phyloP scores from a whole-genome alignment of 2,113 vertebrate species.

The Gambusia affinis region DNA sequence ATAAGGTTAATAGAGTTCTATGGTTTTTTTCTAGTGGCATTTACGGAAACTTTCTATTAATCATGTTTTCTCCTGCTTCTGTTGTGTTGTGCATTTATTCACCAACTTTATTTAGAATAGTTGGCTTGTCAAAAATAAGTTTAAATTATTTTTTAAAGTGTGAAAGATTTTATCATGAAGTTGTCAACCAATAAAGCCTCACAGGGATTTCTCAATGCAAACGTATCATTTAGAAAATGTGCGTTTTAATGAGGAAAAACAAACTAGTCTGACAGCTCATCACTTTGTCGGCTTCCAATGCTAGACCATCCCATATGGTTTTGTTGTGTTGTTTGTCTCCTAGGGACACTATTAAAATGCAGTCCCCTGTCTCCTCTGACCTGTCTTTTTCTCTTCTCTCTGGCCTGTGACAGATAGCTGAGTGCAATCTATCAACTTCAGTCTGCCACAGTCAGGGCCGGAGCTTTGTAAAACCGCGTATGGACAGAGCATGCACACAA shows the following conservation, averaged over 20 bases:
- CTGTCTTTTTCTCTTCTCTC: slow-evolving; percentile 40
- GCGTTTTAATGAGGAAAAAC: slow-evolving; percentile 69
- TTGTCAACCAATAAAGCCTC: slow-evolving; percentile 16
- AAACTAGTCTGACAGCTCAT: slow-evolving; percentile 69
- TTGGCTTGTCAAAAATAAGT: slow-evolving; percentile 46
- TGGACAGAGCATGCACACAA: slow-evolving; percentile 31
- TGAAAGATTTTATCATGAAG: slow-evolving; percentile 38
- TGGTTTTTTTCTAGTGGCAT: slow-evolving; percentile 24
- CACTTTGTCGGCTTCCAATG: slow-evolving; percentile 51
- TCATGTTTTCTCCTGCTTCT: slow-evolving; percentile 11
- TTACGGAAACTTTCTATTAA: slow-evolving; percentile 51
- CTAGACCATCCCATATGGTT: slow-evolving; percentile 54
- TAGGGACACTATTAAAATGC: slow-evolving; percentile 65
- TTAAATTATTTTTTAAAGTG: slow-evolving; percentile 60
- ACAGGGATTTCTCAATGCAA: slow-evolving; percentile 31
- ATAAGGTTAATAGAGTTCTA: slow-evolving; percentile 65
- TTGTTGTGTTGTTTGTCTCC: slow-evolving; percentile 47
- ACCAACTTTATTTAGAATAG: slow-evolving; percentile 23
- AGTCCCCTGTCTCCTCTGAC: slow-evolving; percentile 40
- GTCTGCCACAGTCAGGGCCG: slow-evolving; percentile 32
- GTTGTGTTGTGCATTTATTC: slow-evolving; percentile 24
- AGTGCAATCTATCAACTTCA: slow-evolving; percentile 67
- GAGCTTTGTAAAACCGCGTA: slow-evolving; percentile 40
- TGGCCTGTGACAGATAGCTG: slow-evolving; percentile 64
- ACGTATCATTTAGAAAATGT: slow-evolving; percentile 54